Evolutionary conservation across 1,140 invertebrate species (phyloP).

Genomic region (Odontomachus brunneus): DNA sequence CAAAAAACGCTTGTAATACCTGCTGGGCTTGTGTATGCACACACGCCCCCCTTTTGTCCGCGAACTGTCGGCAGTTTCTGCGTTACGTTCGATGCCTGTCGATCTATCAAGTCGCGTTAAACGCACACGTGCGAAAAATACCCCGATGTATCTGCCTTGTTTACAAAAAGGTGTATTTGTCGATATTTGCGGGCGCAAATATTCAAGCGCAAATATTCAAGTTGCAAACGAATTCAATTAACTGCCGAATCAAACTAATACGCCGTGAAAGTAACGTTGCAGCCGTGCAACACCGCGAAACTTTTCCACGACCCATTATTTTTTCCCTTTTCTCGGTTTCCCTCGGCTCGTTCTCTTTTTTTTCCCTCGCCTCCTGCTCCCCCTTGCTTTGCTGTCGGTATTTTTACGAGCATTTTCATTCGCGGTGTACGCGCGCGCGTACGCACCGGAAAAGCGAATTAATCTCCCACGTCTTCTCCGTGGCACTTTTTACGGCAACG

Average conservation of each 20-base stretch:
- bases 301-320: not conserved
- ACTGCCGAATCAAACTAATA: not conserved
- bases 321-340: no score
- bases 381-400: not conserved
- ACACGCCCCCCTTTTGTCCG: no score
- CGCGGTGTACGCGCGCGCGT: not conserved
- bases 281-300: not conserved
- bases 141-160: no score
- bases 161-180: no score
- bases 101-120: no score
- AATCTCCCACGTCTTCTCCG: conserved; percentile 17
- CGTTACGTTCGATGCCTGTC: no score
- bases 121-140: no score
- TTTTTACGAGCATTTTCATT: conserved; percentile 10
- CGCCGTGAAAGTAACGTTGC: not conserved
- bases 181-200: not conserved
- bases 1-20: conserved; percentile 9
- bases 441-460: conserved; percentile 21
- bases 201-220: no score
- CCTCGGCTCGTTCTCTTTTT: no score
- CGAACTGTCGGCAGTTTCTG: no score
- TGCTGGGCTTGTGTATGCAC: not conserved
- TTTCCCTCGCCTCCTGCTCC: no score
- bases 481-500: conserved; percentile 8
- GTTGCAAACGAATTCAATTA: not conserved